Evolutionary conservation across 2,113 vertebrate species (phyloP), one percentile per base, ranked within the genome.

Genomic region (Otolemur garnettii): DNA sequence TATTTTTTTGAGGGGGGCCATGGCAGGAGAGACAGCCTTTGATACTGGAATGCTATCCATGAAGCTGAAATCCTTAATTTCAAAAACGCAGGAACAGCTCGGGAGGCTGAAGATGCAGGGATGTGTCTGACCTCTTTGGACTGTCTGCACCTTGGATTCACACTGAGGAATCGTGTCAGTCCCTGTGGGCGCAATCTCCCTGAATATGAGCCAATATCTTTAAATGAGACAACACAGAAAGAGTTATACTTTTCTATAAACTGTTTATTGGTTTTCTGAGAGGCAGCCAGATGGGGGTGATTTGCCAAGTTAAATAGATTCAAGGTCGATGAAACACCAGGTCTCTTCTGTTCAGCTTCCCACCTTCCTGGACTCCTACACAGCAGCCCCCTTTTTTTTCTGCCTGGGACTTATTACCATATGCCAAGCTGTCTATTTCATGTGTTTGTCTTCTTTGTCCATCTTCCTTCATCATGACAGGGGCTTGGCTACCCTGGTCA

Each of bases 301-400:
- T 94, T 97, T 97, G 85, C 97, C 97, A 97, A 78, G 94, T 96
- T 97, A 96, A 94, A 68, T 68, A 97, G 95, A 59, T 97, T 97
- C 68, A 4, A 94, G 72, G 91, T 91, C 93, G 93, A 94, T 77
- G 92, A 82, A 96, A 89, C 68, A 77, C 38, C 4, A 0, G 93
- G 55, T 90, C 78, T 96, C 96, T 87, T 86, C 59, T 74, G 50
- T 68, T 90, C 59, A 38, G 71, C 50, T 71, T 75, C 71, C 21
- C 0, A 1, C 33, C 60, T 71, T 96, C 89, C 38, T 11, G 14
- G 71, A 71, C 18, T 35, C 30, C 8, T 8, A 59, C 17, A 18
- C 1, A 7, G 42, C 33, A 6, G 42, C 64, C 18, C 1, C 62
- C 86, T 82, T 89, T 28, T 86, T 72, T 93, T 64, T 80, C 64